A percentile compares a stretch with the other conserved stretches of the same genome.
These are phyloP conservation scores for Macrosteles quadrilineatus DNA, from an alignment of 1,140 invertebrate species.

Conservation along the genomic window DNA sequence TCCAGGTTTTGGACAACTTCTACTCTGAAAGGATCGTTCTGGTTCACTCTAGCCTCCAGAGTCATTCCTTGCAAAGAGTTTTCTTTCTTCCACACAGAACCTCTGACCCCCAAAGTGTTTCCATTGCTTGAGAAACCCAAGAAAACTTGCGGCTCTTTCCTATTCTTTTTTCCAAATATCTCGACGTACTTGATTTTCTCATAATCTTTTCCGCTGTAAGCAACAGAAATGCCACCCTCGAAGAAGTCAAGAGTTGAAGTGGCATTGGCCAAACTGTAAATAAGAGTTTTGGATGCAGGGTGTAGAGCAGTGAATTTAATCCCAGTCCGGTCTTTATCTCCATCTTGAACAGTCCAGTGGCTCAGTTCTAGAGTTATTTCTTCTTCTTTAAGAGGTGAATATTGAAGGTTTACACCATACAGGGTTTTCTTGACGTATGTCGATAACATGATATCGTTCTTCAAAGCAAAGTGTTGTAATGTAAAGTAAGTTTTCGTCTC, in stretches of 20 bases:
- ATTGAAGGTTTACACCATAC: neutral
- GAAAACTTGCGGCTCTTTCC: neutral
- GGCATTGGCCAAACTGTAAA: neutral
- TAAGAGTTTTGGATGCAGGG: neutral
- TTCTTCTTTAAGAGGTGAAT: slow-evolving; percentile 15
- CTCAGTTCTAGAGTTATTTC: neutral
- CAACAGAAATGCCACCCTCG: neutral
- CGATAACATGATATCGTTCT: neutral
- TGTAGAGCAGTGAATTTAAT: neutral
- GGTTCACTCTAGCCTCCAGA: slow-evolving; percentile 12
- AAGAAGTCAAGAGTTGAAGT: neutral
- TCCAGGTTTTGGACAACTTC: neutral
- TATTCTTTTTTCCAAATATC: slow-evolving; percentile 3
- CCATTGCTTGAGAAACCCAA: slow-evolving; percentile 18
- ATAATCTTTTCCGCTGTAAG: neutral
- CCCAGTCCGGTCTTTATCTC: neutral
- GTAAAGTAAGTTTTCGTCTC: neutral
- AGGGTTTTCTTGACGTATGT: neutral
- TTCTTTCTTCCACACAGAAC: slow-evolving; percentile 18
- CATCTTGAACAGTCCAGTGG: slow-evolving; percentile 3
- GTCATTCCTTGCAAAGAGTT: slow-evolving; percentile 1
- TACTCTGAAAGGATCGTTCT: slow-evolving; percentile 13
- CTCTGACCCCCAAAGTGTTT: neutral
- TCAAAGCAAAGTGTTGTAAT: neutral
- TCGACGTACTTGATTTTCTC: neutral